Evolutionary conservation across 2,113 vertebrate genomes (phyloP).

Genomic region (Hylia prasina): DNA sequence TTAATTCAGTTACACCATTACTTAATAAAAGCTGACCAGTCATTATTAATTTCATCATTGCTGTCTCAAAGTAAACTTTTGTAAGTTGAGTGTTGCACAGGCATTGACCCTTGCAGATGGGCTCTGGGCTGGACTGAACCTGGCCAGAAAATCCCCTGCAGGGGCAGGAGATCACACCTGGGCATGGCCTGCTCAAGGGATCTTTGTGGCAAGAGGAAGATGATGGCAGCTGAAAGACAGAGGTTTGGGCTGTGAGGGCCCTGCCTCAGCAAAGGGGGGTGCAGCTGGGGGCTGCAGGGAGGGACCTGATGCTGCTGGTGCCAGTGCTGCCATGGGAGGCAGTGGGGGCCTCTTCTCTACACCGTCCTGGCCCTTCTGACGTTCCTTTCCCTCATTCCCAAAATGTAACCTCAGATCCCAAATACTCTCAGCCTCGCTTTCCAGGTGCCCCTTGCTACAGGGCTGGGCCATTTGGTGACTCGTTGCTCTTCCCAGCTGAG

Average conservation of each 20-base stretch:
- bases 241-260: accelerated
- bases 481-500: not conserved
- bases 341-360: not conserved
- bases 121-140: accelerated
- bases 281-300: not conserved
- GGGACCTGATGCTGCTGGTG: not conserved
- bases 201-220: not conserved
- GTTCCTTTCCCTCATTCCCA: not conserved
- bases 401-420: not conserved
- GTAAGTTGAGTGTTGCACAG: not conserved
- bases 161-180: accelerated
- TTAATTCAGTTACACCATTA: not conserved
- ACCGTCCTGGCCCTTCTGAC: not conserved
- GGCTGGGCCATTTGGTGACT: not conserved
- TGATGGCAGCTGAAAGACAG: not conserved
- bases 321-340: not conserved
- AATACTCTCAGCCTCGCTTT: not conserved
- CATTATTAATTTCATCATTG: not conserved
- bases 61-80: not conserved
- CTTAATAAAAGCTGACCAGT: not conserved
- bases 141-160: accelerated
- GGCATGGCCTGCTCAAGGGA: accelerated
- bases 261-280: not conserved
- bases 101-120: accelerated
- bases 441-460: not conserved